Evolutionary conservation across 2,888 invertebrate genomes (phyloP).

Genomic region (Minunthozetes semirufus): DNA sequence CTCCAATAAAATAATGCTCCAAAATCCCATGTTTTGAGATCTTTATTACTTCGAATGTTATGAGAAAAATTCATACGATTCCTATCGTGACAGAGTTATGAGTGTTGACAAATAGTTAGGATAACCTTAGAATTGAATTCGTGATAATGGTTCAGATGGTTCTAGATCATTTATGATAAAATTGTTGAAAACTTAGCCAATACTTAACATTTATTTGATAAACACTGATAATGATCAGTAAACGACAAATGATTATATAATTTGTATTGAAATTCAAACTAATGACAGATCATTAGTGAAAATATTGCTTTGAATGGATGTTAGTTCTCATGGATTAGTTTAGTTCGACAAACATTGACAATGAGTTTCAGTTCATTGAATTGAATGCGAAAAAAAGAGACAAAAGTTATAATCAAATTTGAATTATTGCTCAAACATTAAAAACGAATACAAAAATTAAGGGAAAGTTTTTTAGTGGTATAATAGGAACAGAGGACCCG

Average conservation of each 20-base stretch:
- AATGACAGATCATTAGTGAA: not conserved
- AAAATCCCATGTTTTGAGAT: too few relatives aligned
- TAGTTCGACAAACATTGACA: not conserved
- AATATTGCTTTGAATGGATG: not conserved
- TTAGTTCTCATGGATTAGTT: not conserved
- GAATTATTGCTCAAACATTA: not conserved
- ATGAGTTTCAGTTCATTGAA: not conserved
- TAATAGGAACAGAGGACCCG: not conserved
- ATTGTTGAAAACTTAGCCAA: too few relatives aligned
- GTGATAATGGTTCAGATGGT: too few relatives aligned
- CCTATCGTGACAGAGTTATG: too few relatives aligned
- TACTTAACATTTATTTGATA: too few relatives aligned
- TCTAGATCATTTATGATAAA: too few relatives aligned
- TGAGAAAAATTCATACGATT: too few relatives aligned
- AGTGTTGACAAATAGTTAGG: too few relatives aligned
- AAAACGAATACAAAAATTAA: not conserved
- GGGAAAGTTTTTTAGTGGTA: not conserved
- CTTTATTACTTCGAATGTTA: too few relatives aligned
- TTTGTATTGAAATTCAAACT: not conserved
- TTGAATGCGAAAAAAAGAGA: not conserved
- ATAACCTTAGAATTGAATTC: too few relatives aligned
- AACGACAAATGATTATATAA: not conserved
- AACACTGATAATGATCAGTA: too few relatives aligned
- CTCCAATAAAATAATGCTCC: too few relatives aligned
- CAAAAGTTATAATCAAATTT: conserved; percentile 23